A percentile compares a stretch with the other conserved stretches of the same genome.
Evolutionary conservation across 2,113 vertebrate species (phyloP).

Genomic region (Empidonax alnorum): DNA sequence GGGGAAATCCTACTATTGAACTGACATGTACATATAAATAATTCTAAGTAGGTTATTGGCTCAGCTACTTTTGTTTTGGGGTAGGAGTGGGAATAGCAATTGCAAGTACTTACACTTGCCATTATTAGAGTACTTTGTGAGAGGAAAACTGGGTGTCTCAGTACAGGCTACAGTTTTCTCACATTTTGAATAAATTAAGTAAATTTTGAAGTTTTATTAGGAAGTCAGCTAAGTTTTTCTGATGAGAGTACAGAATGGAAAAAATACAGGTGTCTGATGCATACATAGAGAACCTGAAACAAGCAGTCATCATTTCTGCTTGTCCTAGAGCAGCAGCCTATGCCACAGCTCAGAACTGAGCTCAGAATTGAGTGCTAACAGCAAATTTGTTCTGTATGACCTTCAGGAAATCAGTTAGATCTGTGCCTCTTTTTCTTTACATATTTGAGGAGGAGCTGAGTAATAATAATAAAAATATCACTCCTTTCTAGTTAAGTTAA

Average conservation of each 20-base stretch:
- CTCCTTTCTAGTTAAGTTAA: background rate
- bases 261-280: background rate
- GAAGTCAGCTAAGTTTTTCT: background rate
- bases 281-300: background rate
- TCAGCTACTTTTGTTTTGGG: background rate
- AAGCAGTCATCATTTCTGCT: background rate
- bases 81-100: background rate
- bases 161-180: background rate
- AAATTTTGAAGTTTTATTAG: background rate
- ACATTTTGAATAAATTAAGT: background rate
- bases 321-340: background rate
- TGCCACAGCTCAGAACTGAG: background rate
- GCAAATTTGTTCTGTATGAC: background rate
- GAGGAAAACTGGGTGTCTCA: background rate
- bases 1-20: background rate
- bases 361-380: background rate
- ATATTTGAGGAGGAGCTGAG: background rate
- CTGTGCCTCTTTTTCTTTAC: background rate
- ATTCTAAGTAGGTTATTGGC: background rate
- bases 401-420: background rate
- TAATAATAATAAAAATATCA: background rate
- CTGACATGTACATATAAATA: background rate
- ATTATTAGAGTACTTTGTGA: background rate
- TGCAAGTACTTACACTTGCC: background rate
- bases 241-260: background rate